Base-by-base conservation (phyloP, 2,797 vertebrate genomes). In the Pampus argenteus region DNA sequence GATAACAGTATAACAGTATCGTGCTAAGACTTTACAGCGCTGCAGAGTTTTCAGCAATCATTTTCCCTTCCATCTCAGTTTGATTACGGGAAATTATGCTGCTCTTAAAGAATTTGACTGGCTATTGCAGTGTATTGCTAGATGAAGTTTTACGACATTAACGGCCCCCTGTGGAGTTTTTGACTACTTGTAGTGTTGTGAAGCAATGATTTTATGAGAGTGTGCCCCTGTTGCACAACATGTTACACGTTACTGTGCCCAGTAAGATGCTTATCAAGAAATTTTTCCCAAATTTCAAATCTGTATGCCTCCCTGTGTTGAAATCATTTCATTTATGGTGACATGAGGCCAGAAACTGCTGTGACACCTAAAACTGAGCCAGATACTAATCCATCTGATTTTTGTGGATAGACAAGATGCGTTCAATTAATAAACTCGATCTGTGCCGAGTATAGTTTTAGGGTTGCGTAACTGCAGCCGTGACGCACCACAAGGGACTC, bases 401-500 rank as follows among this genome's bases (percentile, higher is more conserved):
- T 71, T 61, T 69, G 31, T 34, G 6, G 9, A 26, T 5, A 10
- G 28, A 76, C 15, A 25, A 65, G 49, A 17, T 52, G 26, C 13
- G 61, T 65, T 72, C 58, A 74, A 85, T 85, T 77, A 85, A 54
- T 70, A 72, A 80, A 78, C n/a, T 20, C 55, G 44, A n/a, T 70
- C 71, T 10, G n/a, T 66, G 58, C 71, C 34, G 56, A 63, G 66
- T 63, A 36, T 48, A 71, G 79, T 64, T 15, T 15, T 49, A 47
- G 2, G 20, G 57, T 89, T 88, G 76, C 11, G 1, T 79, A 88
- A 89, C 76, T 26, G 7, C 66, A 67, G 66, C 50, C 28, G 82
- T 87, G 84, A 88, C 79, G 76, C 79, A 86, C 90, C 73, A 54
- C 59, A 31, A 34, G 0, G 26, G 78, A 86, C 74, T 66, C 34